A percentile compares a stretch with the other conserved stretches of the same genome.
Evolutionary conservation across 2,888 invertebrate species (phyloP).

Genomic region (Magallana nippona): DNA sequence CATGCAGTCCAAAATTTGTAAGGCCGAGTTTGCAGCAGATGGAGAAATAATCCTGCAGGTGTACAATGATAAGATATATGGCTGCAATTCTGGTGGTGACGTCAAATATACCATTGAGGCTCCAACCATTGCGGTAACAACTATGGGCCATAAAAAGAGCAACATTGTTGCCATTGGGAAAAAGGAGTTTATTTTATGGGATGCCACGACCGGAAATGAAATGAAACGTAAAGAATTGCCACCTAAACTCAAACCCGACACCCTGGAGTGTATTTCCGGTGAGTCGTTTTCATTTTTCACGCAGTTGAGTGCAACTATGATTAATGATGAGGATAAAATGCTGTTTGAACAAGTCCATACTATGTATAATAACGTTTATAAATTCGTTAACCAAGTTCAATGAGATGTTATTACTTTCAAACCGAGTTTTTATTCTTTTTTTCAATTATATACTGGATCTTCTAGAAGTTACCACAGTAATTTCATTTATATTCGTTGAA

Average conservation of each 20-base stretch:
- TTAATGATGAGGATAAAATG: no score
- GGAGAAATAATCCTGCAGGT: conserved; percentile 55
- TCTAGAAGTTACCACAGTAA: no score
- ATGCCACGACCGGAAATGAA: neutral
- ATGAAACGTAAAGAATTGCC: neutral
- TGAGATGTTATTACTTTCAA: no score
- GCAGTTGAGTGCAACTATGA: no score
- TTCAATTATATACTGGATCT: no score
- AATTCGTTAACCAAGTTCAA: no score
- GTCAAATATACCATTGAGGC: neutral
- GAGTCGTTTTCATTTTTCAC: no score
- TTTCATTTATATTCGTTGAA: no score
- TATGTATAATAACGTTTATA: no score
- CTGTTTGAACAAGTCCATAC: no score
- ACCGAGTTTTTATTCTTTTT: no score
- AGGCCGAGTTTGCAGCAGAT: conserved; percentile 55
- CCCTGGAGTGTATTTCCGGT: neutral
- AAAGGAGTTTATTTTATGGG: neutral
- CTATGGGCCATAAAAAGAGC: neutral
- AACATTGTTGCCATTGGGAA: neutral
- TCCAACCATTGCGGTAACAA: neutral
- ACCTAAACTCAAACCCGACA: neutral
- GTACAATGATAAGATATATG: conserved; percentile 48
- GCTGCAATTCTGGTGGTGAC: neutral
- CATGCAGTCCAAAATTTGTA: conserved; percentile 51